Evolutionary conservation across 2,797 vertebrate species (phyloP).

Genomic region (Enteromius afrohamiltoni): DNA sequence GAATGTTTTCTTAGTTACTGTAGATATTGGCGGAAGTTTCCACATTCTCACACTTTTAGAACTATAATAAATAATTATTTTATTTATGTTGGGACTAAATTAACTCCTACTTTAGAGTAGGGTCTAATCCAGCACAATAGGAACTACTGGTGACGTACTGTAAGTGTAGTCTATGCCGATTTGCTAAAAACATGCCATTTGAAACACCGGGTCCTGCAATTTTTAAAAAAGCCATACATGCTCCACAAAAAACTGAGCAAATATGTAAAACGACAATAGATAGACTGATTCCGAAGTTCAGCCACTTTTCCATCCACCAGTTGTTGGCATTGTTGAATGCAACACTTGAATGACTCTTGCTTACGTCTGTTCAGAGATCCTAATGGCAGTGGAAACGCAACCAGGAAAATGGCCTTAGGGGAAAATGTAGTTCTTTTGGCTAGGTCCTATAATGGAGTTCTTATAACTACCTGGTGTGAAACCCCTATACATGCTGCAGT

Average conservation of each 20-base stretch:
- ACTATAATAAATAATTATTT: background rate
- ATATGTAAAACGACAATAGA: background rate
- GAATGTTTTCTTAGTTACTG: background rate
- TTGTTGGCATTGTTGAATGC: background rate
- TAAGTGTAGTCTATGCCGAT: background rate
- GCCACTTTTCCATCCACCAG: background rate
- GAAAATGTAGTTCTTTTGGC: background rate
- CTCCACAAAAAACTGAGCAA: background rate
- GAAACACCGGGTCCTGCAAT: background rate
- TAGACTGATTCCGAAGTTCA: background rate
- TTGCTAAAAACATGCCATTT: background rate
- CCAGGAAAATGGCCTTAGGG: background rate
- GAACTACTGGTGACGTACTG: background rate
- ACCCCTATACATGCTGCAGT: background rate
- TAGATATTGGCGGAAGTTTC: background rate
- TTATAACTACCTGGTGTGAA: background rate
- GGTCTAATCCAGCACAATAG: background rate
- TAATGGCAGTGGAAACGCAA: background rate
- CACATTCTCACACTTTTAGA: background rate
- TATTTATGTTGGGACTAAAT: background rate
- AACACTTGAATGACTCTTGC: background rate
- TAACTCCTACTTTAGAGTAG: background rate
- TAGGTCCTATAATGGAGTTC: background rate
- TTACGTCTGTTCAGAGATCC: background rate
- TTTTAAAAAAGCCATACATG: background rate